Conservation (phyloP, 53 echinoderm and acorn worm species). For the Paracentrotus lividus region DNA sequence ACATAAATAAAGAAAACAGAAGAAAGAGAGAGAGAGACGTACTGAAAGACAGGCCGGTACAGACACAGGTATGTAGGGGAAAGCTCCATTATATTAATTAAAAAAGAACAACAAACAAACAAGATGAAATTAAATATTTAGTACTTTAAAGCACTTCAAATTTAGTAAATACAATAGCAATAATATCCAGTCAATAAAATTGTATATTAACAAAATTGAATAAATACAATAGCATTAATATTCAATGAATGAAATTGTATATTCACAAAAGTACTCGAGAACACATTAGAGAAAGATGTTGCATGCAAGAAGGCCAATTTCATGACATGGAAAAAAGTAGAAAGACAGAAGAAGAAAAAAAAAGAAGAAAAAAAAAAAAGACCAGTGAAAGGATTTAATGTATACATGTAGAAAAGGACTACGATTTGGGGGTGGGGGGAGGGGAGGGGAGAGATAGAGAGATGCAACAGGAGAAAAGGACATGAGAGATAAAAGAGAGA, state of each 20-base stretch:
- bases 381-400: too few species aligned
- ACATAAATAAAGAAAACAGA: background rate
- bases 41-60: too few species aligned
- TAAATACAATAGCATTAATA: background rate
- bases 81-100: background rate
- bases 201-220: background rate
- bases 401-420: too few species aligned
- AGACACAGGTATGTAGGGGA: background rate
- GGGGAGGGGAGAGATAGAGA: background rate
- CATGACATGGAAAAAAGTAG: background rate
- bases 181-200: background rate
- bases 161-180: background rate
- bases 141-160: background rate
- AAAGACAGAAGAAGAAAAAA: background rate
- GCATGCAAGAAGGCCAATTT: background rate
- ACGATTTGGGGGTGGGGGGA: background rate
- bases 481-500: too few species aligned
- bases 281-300: background rate
- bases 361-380: background rate
- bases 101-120: background rate
- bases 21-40: background rate
- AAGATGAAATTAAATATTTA: background rate
- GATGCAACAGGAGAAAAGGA: background rate
- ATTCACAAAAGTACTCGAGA: background rate
- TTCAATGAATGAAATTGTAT: background rate